These are phyloP conservation scores for Tylochromis polylepis DNA, from an alignment of 2,113 vertebrate genomes.

Conservation along the genomic window DNA sequence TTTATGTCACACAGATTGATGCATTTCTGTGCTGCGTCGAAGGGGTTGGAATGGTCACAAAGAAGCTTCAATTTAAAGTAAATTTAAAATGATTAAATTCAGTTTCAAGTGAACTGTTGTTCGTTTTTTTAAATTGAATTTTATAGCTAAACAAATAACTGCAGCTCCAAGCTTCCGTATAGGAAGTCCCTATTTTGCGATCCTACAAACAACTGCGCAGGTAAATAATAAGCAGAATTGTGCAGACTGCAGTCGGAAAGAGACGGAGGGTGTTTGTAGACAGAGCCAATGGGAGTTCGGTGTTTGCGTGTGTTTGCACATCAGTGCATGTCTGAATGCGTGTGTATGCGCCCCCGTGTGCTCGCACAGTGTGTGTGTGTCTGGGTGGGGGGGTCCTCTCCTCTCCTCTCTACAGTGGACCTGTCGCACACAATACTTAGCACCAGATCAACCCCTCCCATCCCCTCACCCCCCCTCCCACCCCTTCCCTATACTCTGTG, in stretches of 20 bases:
- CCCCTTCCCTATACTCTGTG: constrained; percentile 34
- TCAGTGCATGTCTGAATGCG: background rate
- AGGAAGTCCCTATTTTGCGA: background rate
- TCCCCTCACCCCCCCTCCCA: background rate
- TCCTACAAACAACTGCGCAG: background rate
- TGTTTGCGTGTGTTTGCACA: background rate
- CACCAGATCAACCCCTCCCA: constrained; percentile 55
- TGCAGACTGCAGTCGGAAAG: background rate
- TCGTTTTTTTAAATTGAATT: background rate
- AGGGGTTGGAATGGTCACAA: background rate
- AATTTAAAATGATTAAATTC: background rate
- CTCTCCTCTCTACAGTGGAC: constrained; percentile 63
- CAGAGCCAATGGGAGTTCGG: background rate
- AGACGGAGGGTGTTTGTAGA: constrained; percentile 1
- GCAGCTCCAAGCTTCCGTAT: background rate
- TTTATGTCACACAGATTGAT: background rate
- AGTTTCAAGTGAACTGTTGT: background rate
- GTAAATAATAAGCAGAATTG: background rate
- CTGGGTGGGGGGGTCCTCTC: constrained; percentile 6
- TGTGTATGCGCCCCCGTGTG: background rate
- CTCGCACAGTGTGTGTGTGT: background rate
- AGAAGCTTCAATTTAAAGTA: background rate
- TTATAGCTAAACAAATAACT: background rate
- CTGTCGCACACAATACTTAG: constrained; percentile 75
- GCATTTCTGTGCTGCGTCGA: background rate